A percentile compares a stretch with the other conserved stretches of the same genome.
Conservation (phyloP, 1,140 invertebrate genomes). For the Aphaenogaster ashmeadi region DNA sequence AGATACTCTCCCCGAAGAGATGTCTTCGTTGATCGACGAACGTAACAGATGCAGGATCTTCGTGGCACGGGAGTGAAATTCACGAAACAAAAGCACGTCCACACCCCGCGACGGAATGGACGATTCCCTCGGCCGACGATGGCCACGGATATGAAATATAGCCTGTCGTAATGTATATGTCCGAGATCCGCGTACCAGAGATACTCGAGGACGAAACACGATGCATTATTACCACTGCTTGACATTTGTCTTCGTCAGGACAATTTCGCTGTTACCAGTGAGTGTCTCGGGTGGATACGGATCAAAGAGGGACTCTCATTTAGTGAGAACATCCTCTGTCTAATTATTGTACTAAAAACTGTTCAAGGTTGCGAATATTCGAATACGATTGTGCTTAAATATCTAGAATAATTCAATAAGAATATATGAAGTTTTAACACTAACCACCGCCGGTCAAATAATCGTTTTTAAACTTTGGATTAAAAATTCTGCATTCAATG, state of each 20-base stretch:
- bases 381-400: background rate
- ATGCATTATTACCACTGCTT: constrained; percentile 59
- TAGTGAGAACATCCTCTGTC: background rate
- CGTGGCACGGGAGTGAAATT: background rate
- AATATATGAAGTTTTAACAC: background rate
- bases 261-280: constrained; percentile 5
- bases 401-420: background rate
- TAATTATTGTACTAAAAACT: background rate
- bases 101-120: constrained; percentile 8
- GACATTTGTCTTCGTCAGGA: constrained; percentile 70
- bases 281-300: background rate
- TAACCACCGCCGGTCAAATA: too few relatives aligned
- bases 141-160: constrained; percentile 63
- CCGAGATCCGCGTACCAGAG: constrained; percentile 43
- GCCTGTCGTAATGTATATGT: constrained; percentile 1
- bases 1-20: background rate
- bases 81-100: background rate
- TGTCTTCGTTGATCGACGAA: background rate
- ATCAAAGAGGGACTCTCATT: background rate
- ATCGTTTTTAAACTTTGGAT: too few relatives aligned
- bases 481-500: too few relatives aligned
- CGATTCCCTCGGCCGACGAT: constrained; percentile 13
- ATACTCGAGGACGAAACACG: constrained; percentile 40
- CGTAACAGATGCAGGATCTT: background rate
- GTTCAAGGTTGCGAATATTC: background rate